Evolutionary conservation across 2,113 vertebrate species (phyloP).

Genomic region (Herpetotheres cachinnans): DNA sequence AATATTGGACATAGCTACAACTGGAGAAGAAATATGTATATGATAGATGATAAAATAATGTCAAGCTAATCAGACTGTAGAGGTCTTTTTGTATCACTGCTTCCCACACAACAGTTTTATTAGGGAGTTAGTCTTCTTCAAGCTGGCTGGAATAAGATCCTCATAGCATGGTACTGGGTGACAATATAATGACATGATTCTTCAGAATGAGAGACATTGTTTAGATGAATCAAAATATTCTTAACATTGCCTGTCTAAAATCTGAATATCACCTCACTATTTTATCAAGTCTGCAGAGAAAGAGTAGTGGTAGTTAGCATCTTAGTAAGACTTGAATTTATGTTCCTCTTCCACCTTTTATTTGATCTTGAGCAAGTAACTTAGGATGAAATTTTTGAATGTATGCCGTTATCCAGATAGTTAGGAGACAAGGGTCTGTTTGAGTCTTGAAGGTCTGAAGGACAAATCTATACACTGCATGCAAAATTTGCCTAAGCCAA

Average conservation of each 20-base stretch:
- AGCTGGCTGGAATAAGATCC: not conserved
- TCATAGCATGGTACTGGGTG: not conserved
- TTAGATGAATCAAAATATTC: not conserved
- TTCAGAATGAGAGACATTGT: not conserved
- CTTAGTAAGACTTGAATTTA: not conserved
- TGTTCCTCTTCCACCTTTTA: not conserved
- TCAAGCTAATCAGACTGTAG: not conserved
- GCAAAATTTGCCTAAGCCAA: not conserved
- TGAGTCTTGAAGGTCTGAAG: not conserved
- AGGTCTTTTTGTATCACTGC: not conserved
- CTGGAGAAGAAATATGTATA: not conserved
- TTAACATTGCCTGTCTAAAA: not conserved
- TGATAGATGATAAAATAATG: not conserved
- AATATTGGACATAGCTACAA: not conserved
- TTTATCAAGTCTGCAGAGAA: not conserved
- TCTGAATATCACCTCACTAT: not conserved
- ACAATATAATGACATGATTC: not conserved
- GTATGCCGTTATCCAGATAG: not conserved
- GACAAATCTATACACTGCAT: not conserved
- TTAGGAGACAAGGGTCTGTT: not conserved
- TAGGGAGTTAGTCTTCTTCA: not conserved
- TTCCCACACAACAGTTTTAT: not conserved
- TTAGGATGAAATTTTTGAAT: not conserved
- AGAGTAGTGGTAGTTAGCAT: not conserved
- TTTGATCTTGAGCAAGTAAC: not conserved